Conservation (phyloP, 2,113 vertebrate species). For the Tragulus kanchil region DNA sequence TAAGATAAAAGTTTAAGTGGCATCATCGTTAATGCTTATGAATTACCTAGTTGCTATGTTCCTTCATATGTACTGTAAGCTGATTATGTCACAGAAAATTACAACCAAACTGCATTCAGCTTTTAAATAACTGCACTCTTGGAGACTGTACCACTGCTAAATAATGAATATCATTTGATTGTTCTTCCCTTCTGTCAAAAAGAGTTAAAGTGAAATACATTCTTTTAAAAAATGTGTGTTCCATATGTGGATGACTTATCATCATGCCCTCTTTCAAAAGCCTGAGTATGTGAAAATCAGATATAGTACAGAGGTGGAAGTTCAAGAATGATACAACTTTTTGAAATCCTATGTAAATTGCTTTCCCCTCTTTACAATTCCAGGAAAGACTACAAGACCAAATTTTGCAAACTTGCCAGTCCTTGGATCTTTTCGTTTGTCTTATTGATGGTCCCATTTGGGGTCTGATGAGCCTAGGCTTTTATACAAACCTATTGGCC, state of each 20-base stretch:
- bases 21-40: neutral
- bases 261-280: conserved; percentile 8
- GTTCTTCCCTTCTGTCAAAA: conserved; percentile 52
- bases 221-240: conserved; percentile 61
- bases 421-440: conserved; percentile 25
- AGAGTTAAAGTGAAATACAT: conserved; percentile 55
- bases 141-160: neutral
- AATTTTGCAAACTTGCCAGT: conserved; percentile 4
- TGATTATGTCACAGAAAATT: neutral
- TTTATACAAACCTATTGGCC: neutral
- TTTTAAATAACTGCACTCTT: neutral
- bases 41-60: neutral
- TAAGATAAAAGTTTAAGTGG: neutral
- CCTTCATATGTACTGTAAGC: neutral
- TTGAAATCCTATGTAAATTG: conserved; percentile 53
- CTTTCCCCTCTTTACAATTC: conserved; percentile 41
- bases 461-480: neutral
- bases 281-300: conserved; percentile 48
- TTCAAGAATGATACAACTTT: conserved; percentile 12
- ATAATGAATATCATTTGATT: conserved; percentile 56
- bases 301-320: neutral
- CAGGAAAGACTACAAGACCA: neutral
- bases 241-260: conserved; percentile 56
- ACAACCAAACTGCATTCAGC: neutral
- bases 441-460: neutral